Percentiles rank a stretch among this genome's conserved stretches.
These are phyloP conservation scores for Orbicella faveolata DNA, from an alignment of 64 coral and sea anemone genomes.

Conservation along the genomic window DNA sequence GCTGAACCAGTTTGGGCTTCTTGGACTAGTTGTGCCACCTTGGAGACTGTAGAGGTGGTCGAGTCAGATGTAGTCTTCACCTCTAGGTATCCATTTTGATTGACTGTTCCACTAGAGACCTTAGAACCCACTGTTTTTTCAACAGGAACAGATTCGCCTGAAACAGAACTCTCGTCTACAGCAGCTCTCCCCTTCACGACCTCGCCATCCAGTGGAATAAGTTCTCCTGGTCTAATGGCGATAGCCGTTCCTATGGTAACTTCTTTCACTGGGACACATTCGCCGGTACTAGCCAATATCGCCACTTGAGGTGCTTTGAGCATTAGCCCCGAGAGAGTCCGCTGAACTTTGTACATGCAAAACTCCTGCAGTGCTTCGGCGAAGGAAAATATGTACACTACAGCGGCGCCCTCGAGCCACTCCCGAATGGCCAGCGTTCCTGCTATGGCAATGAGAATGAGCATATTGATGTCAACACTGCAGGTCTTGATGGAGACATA, in stretches of 20 bases:
- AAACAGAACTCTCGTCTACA: constrained; percentile 91
- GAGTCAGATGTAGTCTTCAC: constrained; percentile 86
- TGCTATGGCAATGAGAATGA: constrained; percentile 84
- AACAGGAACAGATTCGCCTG: constrained; percentile 87
- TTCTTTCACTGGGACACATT: constrained; percentile 73
- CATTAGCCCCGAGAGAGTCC: constrained; percentile 93
- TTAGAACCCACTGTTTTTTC: constrained; percentile 80
- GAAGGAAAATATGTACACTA: constrained; percentile 89
- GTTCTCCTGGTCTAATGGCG: constrained; percentile 91
- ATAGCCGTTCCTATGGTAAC: constrained; percentile 86
- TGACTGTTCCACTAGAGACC: constrained; percentile 91
- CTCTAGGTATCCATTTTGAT: constrained; percentile 98
- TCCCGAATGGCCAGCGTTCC: constrained; percentile 83
- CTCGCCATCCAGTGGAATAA: constrained; percentile 92
- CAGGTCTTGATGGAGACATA: constrained; percentile 53
- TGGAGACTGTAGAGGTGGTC: constrained; percentile 80
- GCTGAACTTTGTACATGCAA: constrained; percentile 87
- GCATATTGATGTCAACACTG: constrained; percentile 74
- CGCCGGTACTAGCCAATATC: constrained; percentile 75
- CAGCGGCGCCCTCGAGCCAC: constrained; percentile 90
- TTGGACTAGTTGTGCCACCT: constrained; percentile 83
- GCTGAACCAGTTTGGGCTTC: constrained; percentile 89
- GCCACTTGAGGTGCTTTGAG: constrained; percentile 84
- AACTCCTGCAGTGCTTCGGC: constrained; percentile 78
- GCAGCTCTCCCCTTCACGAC: constrained; percentile 81